Conservation (phyloP, 2,797 vertebrate genomes). For the Agapornis canus region DNA sequence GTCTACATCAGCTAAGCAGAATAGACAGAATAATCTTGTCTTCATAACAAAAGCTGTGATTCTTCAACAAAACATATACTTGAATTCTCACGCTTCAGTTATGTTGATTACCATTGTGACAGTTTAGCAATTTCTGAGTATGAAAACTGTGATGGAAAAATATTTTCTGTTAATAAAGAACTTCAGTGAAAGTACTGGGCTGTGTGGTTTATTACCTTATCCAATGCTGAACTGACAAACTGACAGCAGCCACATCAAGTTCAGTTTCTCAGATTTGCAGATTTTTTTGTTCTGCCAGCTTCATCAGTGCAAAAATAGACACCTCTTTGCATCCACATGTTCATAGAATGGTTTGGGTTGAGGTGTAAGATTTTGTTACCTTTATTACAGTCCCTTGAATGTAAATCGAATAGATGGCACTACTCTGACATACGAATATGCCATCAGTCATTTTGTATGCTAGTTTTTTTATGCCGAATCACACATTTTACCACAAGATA, state of each 20-base stretch:
- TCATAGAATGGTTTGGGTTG: background rate
- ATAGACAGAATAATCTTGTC: slow-evolving; percentile 31
- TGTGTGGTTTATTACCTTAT: background rate
- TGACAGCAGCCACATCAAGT: background rate
- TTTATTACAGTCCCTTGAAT: background rate
- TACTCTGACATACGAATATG: background rate
- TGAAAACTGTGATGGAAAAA: background rate
- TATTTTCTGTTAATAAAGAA: slow-evolving; percentile 57
- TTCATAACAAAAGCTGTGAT: slow-evolving; percentile 22
- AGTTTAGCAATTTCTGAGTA: background rate
- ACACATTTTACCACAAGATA: background rate
- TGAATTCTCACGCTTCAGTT: slow-evolving; percentile 36
- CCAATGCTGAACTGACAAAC: background rate
- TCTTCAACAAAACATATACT: slow-evolving; percentile 13
- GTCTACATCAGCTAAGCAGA: background rate
- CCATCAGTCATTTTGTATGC: background rate
- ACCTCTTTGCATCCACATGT: background rate
- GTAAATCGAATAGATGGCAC: background rate
- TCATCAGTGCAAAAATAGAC: background rate
- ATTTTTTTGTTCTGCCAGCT: background rate
- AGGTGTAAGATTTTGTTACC: background rate
- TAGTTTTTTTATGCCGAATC: background rate
- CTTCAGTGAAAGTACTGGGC: background rate
- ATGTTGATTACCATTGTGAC: background rate
- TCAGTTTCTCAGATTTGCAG: background rate